Conservation (phyloP, 2,113 vertebrate genomes). For the Cynopterus brachyotis region DNA sequence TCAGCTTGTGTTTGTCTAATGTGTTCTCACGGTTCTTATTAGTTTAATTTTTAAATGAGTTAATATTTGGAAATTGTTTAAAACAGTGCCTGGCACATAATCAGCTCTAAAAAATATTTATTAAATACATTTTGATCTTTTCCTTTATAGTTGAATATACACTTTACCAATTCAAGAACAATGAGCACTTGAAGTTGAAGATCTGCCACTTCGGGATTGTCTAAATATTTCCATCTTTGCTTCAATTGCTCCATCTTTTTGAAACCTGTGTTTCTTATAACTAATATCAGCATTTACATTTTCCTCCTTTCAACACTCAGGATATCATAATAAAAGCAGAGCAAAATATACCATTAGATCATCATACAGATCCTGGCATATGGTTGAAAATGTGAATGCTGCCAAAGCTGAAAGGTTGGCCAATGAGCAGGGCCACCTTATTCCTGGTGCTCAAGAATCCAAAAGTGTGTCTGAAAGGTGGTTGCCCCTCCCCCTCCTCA, state of each 20-base stretch:
- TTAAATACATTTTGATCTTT: neutral
- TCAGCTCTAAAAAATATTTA: neutral
- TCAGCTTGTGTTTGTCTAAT: neutral
- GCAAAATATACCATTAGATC: neutral
- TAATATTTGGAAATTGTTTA: constrained; percentile 1
- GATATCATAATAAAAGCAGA: neutral
- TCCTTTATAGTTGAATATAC: neutral
- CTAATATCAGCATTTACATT: neutral
- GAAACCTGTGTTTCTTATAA: neutral
- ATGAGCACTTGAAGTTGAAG: neutral
- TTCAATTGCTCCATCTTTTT: neutral
- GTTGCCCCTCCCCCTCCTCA: neutral
- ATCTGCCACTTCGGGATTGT: neutral
- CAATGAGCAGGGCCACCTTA: neutral
- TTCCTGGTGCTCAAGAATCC: neutral
- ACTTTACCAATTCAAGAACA: neutral
- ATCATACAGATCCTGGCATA: neutral
- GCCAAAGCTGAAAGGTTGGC: neutral
- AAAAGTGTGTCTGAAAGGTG: neutral
- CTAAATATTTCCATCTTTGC: neutral
- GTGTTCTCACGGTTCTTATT: neutral
- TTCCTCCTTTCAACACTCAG: neutral
- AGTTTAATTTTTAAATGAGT: constrained; percentile 26
- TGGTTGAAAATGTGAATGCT: neutral
- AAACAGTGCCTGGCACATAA: neutral